These are phyloP conservation scores for Lateolabrax maculatus DNA, from an alignment of 2,797 vertebrate species.

Conservation along the genomic window DNA sequence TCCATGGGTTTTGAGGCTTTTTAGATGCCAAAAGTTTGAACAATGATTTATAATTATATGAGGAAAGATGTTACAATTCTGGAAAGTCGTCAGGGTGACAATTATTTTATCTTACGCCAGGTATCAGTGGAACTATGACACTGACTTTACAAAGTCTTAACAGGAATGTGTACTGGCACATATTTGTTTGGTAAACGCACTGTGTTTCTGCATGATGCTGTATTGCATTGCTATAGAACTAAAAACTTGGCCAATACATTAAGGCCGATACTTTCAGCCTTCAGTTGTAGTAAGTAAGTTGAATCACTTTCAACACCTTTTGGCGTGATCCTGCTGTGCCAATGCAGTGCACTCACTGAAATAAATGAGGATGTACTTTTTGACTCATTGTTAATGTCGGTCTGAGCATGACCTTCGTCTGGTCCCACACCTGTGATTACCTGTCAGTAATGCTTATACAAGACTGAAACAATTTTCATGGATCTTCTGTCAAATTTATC, in stretches of 20 bases:
- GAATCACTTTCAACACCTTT: background rate
- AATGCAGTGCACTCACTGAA: background rate
- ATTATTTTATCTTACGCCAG: background rate
- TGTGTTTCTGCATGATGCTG: background rate
- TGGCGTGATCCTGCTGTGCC: background rate
- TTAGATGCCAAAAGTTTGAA: conserved; percentile 5
- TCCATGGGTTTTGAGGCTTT: background rate
- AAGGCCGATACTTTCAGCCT: background rate
- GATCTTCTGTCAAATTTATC: background rate
- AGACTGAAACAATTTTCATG: conserved; percentile 10
- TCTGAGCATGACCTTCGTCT: background rate
- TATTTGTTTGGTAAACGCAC: background rate
- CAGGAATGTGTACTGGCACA: background rate
- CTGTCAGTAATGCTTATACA: background rate
- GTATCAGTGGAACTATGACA: background rate
- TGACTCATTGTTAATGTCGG: background rate
- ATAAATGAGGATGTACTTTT: conserved; percentile 6
- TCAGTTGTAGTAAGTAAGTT: no score
- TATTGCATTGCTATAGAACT: background rate
- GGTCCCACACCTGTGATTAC: conserved; percentile 9
- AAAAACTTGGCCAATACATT: background rate
- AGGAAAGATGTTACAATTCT: conserved; percentile 1
- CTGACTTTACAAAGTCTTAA: background rate
- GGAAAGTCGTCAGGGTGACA: conserved; percentile 22
- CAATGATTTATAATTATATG: conserved; percentile 2